Base-by-base conservation (phyloP, 2,888 invertebrate genomes). In the Sminthurides aquaticus region DNA sequence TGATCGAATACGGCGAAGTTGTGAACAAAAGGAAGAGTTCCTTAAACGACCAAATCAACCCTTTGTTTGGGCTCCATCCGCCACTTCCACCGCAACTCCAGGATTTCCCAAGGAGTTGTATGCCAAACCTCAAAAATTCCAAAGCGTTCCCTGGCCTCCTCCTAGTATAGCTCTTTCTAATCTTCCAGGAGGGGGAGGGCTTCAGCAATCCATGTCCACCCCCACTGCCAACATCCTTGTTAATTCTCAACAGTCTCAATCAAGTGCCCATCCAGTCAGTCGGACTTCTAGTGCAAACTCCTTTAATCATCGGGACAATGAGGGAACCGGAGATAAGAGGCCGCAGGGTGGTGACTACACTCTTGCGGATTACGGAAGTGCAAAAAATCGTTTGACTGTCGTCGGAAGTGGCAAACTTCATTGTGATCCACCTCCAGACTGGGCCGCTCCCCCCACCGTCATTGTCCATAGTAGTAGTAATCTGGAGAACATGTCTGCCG, bases 21-120 rank as follows among this genome's bases (percentile, higher is more conserved):
- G 90, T 76, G 91, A 91, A 77, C 90, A 91, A 77, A 92, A 92
- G 78, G 91, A 92, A 78, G 91, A 91, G 76, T 93, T 93, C 79
- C 82, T 93, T 66, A 84, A 87, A 77, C 83, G 88, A 72, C 74
- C 72, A 8, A 75, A 86, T 82, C 78, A 85, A 75, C 86, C 87
- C 26, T 83, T 77, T 81, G 63, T 84, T 84, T 63, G 85, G 82
- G 83, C 82, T 81, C 71, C 80, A 81, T 34, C 82, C 24, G 49
- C 64, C 1, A 64, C 52, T 48, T 59, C 66, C 1, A 24, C 62
- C 1, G 62, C 71, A 34, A 61, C 71, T 20, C 64, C 65, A 24
- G 67, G 67, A 34, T 75, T 73, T 62, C 71, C 73, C 18, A 74
- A 75, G 65, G 74, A 74, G 67, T 65, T 73, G n/a, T 89, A 89